A percentile compares a stretch with the other conserved stretches of the same genome.
These are phyloP conservation scores for Neodiprion virginianus DNA, from an alignment of 1,140 invertebrate genomes.

Conservation along the genomic window DNA sequence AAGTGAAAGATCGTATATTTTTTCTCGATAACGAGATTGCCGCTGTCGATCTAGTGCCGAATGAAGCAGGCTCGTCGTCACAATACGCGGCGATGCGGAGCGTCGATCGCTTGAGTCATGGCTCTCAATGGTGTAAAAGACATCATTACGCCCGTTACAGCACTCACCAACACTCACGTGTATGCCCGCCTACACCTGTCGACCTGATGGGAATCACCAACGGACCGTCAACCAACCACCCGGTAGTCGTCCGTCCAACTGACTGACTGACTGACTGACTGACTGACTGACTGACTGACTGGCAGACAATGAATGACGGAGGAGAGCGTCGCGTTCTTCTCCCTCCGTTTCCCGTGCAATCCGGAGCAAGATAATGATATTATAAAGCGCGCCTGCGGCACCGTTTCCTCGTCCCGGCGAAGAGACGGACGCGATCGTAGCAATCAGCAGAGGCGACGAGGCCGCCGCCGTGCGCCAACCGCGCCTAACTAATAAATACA, in stretches of 20 bases:
- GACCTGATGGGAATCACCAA: not conserved
- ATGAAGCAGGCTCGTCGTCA: not conserved
- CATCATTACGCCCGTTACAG: not conserved
- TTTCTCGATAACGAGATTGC: no score
- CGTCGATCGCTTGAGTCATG: not conserved
- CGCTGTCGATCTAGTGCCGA: not conserved
- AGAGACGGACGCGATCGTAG: no score
- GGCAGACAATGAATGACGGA: conserved; percentile 7
- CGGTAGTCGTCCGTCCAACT: not conserved
- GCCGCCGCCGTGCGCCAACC: conserved; percentile 5
- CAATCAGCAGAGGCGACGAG: not conserved
- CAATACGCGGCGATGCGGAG: not conserved
- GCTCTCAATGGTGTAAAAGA: not conserved
- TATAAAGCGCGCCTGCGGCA: not conserved
- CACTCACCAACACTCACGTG: conserved; percentile 6
- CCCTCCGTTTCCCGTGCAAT: not conserved
- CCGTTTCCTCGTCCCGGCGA: no score
- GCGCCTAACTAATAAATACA: conserved; percentile 3
- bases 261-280: conserved; percentile 1
- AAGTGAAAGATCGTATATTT: no score
- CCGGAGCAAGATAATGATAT: not conserved
- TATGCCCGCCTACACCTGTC: not conserved
- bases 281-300: conserved; percentile 7
- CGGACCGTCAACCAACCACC: not conserved
- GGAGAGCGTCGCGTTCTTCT: not conserved